These are phyloP conservation scores for Apodemus speciosus DNA, from an alignment of 2,113 vertebrate species.

Conservation along the genomic window DNA sequence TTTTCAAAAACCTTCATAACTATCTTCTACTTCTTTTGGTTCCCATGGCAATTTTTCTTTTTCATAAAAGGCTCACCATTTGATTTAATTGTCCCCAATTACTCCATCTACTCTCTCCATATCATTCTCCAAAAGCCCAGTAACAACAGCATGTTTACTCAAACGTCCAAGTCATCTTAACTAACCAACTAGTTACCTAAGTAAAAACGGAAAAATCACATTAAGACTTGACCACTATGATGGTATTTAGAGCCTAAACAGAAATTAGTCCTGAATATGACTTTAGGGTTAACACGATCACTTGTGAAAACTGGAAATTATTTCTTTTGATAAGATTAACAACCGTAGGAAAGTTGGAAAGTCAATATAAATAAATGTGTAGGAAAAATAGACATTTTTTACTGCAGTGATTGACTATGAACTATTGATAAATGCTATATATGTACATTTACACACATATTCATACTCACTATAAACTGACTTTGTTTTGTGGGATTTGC, in stretches of 20 bases:
- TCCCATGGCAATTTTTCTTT: constrained; percentile 58
- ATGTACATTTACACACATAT: not conserved
- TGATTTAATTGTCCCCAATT: constrained; percentile 26
- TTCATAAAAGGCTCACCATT: constrained; percentile 50
- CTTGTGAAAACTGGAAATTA: constrained; percentile 18
- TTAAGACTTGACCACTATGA: constrained; percentile 24
- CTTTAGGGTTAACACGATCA: not conserved
- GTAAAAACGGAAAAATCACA: constrained; percentile 6
- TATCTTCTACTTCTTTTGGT: constrained; percentile 12
- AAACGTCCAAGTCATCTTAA: constrained; percentile 21
- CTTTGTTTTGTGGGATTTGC: not conserved
- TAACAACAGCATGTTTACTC: not conserved
- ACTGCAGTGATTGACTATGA: not conserved
- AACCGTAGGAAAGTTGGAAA: not conserved
- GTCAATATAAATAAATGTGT: not conserved
- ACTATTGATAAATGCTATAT: not conserved
- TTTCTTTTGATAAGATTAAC: constrained; percentile 5
- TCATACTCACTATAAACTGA: not conserved
- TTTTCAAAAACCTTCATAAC: constrained; percentile 49
- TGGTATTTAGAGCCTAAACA: not conserved
- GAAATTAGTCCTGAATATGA: constrained; percentile 1
- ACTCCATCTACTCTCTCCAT: constrained; percentile 32
- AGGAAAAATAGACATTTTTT: constrained; percentile 13
- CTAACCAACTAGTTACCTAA: constrained; percentile 1
- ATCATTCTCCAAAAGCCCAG: not conserved